A percentile compares a stretch with the other conserved stretches of the same genome.
phyloP scores from a whole-genome alignment of 2,113 vertebrate species.

The Mirounga angustirostris region DNA sequence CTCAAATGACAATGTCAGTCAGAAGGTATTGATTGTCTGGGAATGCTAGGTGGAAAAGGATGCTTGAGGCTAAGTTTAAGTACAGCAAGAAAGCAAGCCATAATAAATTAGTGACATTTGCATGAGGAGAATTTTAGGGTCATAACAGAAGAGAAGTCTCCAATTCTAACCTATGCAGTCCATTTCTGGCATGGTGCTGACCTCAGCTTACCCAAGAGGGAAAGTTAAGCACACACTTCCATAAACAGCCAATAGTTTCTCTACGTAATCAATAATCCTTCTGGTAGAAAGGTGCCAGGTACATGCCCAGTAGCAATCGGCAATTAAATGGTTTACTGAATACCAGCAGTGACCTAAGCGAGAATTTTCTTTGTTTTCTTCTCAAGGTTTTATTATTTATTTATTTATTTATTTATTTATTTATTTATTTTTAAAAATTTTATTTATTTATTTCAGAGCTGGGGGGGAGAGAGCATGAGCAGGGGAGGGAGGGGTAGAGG shows the following conservation, averaged over 20 bases:
- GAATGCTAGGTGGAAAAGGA: background rate
- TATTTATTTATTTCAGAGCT: background rate
- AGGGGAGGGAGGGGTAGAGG: background rate
- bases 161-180: background rate
- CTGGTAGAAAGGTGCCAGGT: background rate
- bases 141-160: background rate
- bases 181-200: background rate
- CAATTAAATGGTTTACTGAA: slow-evolving; percentile 43
- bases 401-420: background rate
- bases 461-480: background rate
- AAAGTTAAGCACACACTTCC: background rate
- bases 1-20: slow-evolving; percentile 63
- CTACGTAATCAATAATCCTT: background rate
- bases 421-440: background rate
- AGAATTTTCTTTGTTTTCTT: background rate
- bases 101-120: slow-evolving; percentile 28
- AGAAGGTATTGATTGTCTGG: slow-evolving; percentile 45
- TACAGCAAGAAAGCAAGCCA: background rate
- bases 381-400: background rate
- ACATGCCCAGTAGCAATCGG: background rate
- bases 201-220: background rate
- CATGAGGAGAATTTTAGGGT: background rate
- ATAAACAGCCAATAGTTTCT: background rate
- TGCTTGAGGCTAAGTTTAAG: slow-evolving; percentile 48
- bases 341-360: background rate